A percentile compares a stretch with the other conserved stretches of the same genome.
Conservation (phyloP, 2,888 invertebrate genomes). For the Helicoverpa assulta region DNA sequence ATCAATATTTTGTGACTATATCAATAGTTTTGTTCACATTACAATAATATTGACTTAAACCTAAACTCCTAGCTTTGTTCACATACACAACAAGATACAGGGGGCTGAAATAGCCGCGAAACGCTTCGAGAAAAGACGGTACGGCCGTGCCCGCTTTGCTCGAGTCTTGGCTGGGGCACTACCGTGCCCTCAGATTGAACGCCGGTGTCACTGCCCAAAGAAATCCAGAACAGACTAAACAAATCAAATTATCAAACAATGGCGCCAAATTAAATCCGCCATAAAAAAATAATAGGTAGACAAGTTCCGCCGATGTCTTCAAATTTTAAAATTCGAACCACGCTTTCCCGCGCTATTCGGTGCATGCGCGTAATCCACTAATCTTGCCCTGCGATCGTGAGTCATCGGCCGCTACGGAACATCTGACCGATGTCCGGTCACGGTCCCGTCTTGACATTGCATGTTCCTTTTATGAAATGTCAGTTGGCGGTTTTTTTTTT, state of each 20-base stretch:
- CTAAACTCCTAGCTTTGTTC: too few relatives aligned
- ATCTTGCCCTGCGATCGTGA: conserved; percentile 73
- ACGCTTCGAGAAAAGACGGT: too few relatives aligned
- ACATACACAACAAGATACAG: too few relatives aligned
- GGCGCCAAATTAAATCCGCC: conserved; percentile 27
- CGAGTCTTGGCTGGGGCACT: too few relatives aligned
- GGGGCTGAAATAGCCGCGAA: too few relatives aligned
- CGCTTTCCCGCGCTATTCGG: conserved; percentile 71
- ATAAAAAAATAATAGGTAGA: conserved; percentile 46
- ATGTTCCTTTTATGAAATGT: conserved; percentile 70
- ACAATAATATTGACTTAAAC: too few relatives aligned
- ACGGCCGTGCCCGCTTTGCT: too few relatives aligned
- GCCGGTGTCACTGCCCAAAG: neutral
- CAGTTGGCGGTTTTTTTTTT: conserved; percentile 53
- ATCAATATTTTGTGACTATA: too few relatives aligned
- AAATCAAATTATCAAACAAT: conserved; percentile 19
- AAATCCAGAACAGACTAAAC: neutral
- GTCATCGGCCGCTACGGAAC: conserved; percentile 72
- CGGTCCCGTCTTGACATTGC: conserved; percentile 81
- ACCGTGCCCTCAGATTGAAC: too few relatives aligned
- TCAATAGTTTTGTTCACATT: too few relatives aligned
- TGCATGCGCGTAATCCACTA: conserved; percentile 80
- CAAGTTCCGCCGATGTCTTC: conserved; percentile 64
- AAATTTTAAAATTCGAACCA: conserved; percentile 75
- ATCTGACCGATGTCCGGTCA: conserved; percentile 81